Evolutionary conservation across 1,140 invertebrate species (phyloP).

Genomic region (Homarus americanus): DNA sequence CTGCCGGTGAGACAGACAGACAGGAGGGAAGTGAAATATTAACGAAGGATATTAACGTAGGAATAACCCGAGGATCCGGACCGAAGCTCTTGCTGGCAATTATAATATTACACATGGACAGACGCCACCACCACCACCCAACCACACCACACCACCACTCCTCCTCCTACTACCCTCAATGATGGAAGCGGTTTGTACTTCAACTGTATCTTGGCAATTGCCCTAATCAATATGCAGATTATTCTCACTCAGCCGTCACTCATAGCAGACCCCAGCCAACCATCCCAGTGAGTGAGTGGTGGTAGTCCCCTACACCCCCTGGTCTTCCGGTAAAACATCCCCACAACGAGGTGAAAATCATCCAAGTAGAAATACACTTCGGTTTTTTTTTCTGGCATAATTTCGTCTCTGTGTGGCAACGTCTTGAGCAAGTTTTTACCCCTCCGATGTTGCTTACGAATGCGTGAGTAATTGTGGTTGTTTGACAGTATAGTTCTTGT

Average conservation of each 20-base stretch:
- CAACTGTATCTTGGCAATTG: slow-evolving; percentile 32
- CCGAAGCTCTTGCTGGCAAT: not conserved
- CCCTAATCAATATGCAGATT: slow-evolving; percentile 49
- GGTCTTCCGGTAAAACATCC: slow-evolving; percentile 1
- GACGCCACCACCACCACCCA: not conserved
- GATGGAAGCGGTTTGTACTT: slow-evolving; percentile 26
- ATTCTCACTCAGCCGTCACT: slow-evolving; percentile 11
- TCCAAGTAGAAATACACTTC: not conserved
- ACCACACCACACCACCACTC: not conserved
- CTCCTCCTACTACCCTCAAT: slow-evolving; percentile 25
- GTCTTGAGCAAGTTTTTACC: not conserved
- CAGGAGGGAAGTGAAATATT: no score
- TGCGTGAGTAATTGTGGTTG: not conserved
- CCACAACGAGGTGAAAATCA: not conserved
- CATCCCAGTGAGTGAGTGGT: no score
- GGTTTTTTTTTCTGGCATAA: not conserved
- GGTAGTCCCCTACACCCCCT: not conserved
- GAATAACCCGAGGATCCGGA: no score
- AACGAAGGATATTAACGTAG: no score
- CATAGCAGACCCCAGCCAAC: not conserved
- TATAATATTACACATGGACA: slow-evolving; percentile 35
- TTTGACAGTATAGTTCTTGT: not conserved
- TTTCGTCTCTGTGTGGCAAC: not conserved
- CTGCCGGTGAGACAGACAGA: no score
- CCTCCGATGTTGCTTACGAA: not conserved